Conservation (phyloP, 2,888 invertebrate species). For the Calameuta filiformis region DNA sequence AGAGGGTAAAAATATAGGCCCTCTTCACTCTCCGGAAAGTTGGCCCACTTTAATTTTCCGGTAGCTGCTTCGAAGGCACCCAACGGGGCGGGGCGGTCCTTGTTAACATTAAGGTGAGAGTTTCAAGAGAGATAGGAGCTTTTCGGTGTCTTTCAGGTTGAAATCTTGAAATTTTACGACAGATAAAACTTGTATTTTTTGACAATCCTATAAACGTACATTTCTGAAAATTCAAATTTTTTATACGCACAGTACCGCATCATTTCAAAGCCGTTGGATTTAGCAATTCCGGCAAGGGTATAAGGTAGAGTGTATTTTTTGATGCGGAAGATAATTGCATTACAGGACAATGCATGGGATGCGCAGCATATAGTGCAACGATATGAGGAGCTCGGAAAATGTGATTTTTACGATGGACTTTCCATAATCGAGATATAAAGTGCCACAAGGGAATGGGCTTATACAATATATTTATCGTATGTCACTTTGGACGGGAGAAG, state of each 20-base stretch:
- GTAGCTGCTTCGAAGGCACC: slow-evolving; percentile 36
- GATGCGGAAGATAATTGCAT: not conserved
- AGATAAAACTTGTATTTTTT: not conserved
- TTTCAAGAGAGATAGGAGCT: slow-evolving; percentile 17
- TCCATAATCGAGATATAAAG: slow-evolving; percentile 3
- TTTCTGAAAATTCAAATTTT: not conserved
- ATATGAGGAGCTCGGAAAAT: not conserved
- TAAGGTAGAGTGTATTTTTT: not conserved
- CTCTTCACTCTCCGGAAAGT: slow-evolving; percentile 44
- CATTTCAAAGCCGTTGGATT: not conserved
- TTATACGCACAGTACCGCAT: not conserved
- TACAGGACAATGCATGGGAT: not conserved
- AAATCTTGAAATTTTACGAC: not conserved
- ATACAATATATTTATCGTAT: not conserved
- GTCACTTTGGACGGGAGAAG: slow-evolving; percentile 20
- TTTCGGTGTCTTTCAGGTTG: not conserved
- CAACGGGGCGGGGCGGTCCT: slow-evolving; percentile 19
- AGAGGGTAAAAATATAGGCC: slow-evolving; percentile 44
- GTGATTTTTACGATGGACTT: slow-evolving; percentile 1
- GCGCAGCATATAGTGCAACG: not conserved
- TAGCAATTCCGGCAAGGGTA: not conserved
- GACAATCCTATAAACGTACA: not conserved
- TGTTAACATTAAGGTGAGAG: slow-evolving; percentile 34
- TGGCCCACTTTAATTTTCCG: slow-evolving; percentile 54
- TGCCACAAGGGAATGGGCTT: not conserved